A percentile compares a stretch with the other conserved stretches of the same genome.
Evolutionary conservation across 2,113 vertebrate genomes (phyloP).

Genomic region (Heloderma charlesbogerti): DNA sequence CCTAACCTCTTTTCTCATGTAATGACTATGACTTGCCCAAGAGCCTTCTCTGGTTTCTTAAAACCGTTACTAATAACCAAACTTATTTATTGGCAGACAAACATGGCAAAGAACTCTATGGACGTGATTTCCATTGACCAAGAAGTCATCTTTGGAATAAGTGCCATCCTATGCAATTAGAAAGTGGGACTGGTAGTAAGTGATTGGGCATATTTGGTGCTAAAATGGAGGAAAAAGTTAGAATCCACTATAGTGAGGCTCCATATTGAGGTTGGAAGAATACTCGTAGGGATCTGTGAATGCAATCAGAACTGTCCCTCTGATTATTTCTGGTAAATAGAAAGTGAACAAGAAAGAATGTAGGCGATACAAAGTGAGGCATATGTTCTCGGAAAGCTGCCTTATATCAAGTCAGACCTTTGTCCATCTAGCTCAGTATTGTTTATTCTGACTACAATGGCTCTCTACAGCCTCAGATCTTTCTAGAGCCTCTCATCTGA

Average conservation of each 20-base stretch:
- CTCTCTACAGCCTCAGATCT: too few species aligned
- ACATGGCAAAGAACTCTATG: neutral
- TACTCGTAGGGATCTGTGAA: neutral
- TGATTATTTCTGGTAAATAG: neutral
- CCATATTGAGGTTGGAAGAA: neutral
- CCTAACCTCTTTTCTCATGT: neutral
- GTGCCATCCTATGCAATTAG: neutral
- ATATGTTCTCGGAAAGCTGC: too few species aligned
- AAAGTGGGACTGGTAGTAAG: neutral
- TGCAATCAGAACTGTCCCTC: neutral
- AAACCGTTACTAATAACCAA: neutral
- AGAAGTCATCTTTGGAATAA: neutral
- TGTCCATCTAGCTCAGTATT: too few species aligned
- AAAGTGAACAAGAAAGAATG: neutral
- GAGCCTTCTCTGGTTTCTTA: neutral
- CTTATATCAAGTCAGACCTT: too few species aligned
- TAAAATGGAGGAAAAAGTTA: neutral
- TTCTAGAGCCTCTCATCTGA: too few species aligned
- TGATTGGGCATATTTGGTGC: neutral
- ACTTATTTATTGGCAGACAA: neutral
- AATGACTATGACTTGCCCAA: neutral
- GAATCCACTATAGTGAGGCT: neutral
- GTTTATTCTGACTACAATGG: too few species aligned
- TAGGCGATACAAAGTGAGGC: too few species aligned
- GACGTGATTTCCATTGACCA: neutral